These are phyloP conservation scores for Podabrus alpinus DNA, from an alignment of 2,888 invertebrate species.

Conservation along the genomic window DNA sequence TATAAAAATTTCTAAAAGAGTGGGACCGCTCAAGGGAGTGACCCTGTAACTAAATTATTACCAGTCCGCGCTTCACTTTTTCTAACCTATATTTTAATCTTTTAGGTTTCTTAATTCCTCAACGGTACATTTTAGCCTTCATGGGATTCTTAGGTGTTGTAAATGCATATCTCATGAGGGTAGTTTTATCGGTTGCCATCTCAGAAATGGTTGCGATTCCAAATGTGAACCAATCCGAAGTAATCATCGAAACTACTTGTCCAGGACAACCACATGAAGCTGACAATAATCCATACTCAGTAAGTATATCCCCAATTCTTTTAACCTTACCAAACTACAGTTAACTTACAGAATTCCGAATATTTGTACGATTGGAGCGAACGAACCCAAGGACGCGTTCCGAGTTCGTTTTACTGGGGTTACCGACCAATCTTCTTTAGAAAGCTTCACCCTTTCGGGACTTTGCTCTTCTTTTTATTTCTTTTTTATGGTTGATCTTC, in stretches of 20 bases:
- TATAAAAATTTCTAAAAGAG: too few species aligned
- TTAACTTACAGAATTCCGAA: neutral
- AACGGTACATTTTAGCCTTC: slow-evolving; percentile 63
- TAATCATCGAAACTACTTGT: neutral
- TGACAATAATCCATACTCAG: neutral
- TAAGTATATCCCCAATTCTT: neutral
- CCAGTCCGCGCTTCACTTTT: too few species aligned
- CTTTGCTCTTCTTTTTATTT: too few species aligned
- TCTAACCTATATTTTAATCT: too few species aligned
- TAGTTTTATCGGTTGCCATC: slow-evolving; percentile 51
- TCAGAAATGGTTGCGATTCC: slow-evolving; percentile 50
- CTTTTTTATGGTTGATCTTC: too few species aligned
- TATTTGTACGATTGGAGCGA: neutral
- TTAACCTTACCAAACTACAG: neutral
- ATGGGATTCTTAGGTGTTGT: slow-evolving; percentile 51
- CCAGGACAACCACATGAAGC: neutral
- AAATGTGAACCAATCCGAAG: slow-evolving; percentile 11
- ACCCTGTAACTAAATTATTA: too few species aligned
- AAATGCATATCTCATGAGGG: slow-evolving; percentile 49
- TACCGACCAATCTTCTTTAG: too few species aligned
- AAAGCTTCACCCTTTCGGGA: too few species aligned
- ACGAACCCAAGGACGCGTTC: neutral
- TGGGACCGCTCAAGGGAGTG: too few species aligned
- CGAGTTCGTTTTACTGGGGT: slow-evolving; percentile 22
- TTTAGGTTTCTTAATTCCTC: slow-evolving; percentile 37